A percentile compares a stretch with the other conserved stretches of the same genome.
phyloP scores from a whole-genome alignment of 2,888 invertebrate species.

The Heliothis peltigera region DNA sequence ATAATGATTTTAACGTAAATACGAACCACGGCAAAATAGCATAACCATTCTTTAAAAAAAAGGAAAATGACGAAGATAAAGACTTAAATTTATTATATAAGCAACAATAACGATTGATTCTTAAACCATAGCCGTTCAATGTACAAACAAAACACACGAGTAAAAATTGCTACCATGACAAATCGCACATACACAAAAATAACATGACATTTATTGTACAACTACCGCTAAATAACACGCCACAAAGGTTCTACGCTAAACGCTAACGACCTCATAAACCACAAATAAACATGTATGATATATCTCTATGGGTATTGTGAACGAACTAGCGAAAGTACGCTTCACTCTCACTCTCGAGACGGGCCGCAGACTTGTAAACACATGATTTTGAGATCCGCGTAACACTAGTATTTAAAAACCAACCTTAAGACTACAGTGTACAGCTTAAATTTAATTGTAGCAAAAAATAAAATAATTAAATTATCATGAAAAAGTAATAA shows the following conservation, averaged over 20 bases:
- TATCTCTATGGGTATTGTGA: slow-evolving; percentile 40
- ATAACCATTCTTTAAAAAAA: not conserved
- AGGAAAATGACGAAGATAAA: not conserved
- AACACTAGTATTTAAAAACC: slow-evolving; percentile 27
- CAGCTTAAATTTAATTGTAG: slow-evolving; percentile 19
- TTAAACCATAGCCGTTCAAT: not conserved
- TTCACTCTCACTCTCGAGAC: slow-evolving; percentile 66
- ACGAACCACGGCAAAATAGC: not conserved
- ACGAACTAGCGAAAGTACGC: slow-evolving; percentile 58
- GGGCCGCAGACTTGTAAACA: slow-evolving; percentile 59
- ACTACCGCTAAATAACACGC: slow-evolving; percentile 10
- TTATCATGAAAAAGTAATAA: slow-evolving; percentile 37
- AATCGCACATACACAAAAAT: not conserved
- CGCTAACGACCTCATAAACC: slow-evolving; percentile 39
- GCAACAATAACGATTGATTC: no score
- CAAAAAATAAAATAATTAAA: slow-evolving; percentile 22
- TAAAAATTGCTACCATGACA: not conserved
- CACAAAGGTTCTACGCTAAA: slow-evolving; percentile 20
- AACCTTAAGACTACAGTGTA: not conserved
- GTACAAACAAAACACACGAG: not conserved
- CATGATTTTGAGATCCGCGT: slow-evolving; percentile 51
- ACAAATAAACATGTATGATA: slow-evolving; percentile 31
- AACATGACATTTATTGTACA: slow-evolving; percentile 5
- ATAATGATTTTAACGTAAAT: no score
- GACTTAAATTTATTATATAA: no score